Base-by-base conservation (phyloP, 2,113 vertebrate genomes). In the Pontoporia blainvillei region DNA sequence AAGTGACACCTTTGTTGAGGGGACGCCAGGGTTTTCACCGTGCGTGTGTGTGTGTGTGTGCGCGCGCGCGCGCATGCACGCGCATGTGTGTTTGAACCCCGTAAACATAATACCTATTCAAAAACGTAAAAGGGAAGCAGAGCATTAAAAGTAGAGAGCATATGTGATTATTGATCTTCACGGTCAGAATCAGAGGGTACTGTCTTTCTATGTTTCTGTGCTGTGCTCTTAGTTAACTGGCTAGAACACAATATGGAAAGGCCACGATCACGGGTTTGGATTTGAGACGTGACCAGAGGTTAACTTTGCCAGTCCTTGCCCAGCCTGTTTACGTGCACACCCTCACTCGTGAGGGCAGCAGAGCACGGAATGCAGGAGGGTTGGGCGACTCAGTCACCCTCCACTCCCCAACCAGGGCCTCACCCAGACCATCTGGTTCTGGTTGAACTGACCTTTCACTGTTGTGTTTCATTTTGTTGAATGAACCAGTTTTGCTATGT, bases 381-480 rank as follows among this genome's bases (percentile, higher is more conserved):
- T 2, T 0, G 52, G 5, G 34, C 12, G 1, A 69, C 15, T 31
- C 27, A 4, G 31, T 11, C 27, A 23, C n/a, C 31, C 23, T 36
- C 2, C 2, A 3, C 69, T 1, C 25, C 54, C 72, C 31, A 1
- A 36, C 21, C 39, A 49, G 44, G 31, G 67, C 66, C 54, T 66
- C 66, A 0, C 57, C 81, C 66, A 15, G 12, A 2, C 12, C 8
- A 20, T 1, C 0, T 29, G 6, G 0, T 8, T 41, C 69, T 8
- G 31, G 18, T 15, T 49, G 5, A 18, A 27, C 73, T 20, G 57
- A 3, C 59, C 72, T 61, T 11, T 73, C 46, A 0, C 29, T 21
- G 36, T 5, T 14, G 41, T 1, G 1, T 81, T 13, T 75, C 36
- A 3, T 31, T 44, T 54, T 21, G 75, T 20, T 18, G 21, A 61